These are phyloP conservation scores for Enteromius mattozi DNA, from an alignment of 2,797 vertebrate genomes.

Conservation along the genomic window DNA sequence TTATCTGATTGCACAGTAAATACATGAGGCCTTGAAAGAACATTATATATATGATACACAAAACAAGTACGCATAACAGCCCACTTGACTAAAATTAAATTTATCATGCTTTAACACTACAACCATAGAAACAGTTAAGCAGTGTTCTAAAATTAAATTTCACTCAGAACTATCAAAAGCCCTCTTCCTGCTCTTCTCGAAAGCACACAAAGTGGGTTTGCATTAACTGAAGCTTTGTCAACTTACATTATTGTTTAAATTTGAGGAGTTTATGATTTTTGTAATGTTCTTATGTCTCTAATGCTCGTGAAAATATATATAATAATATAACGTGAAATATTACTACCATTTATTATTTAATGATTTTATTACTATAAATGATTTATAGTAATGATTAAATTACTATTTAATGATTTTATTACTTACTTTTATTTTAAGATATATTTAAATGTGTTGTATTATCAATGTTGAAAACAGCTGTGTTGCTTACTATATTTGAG, in stretches of 20 bases:
- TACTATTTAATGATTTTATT: too few species aligned
- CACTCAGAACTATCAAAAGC: not conserved
- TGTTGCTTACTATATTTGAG: not conserved
- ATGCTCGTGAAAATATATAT: not conserved
- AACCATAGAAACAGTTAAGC: constrained; percentile 3
- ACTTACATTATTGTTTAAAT: not conserved
- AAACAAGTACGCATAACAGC: not conserved
- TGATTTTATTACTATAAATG: not conserved
- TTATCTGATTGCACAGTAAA: not conserved
- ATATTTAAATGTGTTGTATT: not conserved
- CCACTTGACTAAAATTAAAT: not conserved
- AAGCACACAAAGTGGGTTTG: not conserved
- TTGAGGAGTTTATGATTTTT: not conserved
- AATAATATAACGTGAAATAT: not conserved
- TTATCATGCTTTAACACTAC: not conserved
- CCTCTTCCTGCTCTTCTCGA: not conserved
- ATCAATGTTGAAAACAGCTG: not conserved
- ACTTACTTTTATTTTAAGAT: not conserved
- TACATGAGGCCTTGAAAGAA: not conserved
- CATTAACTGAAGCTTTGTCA: not conserved
- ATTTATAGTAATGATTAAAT: too few species aligned
- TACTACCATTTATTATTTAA: not conserved
- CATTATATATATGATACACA: not conserved
- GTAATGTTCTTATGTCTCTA: not conserved
- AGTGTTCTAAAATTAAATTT: not conserved